Percentiles rank a stretch among this genome's conserved stretches.
Evolutionary conservation across 2,888 invertebrate species (phyloP).

Genomic region (Catocala nupta): DNA sequence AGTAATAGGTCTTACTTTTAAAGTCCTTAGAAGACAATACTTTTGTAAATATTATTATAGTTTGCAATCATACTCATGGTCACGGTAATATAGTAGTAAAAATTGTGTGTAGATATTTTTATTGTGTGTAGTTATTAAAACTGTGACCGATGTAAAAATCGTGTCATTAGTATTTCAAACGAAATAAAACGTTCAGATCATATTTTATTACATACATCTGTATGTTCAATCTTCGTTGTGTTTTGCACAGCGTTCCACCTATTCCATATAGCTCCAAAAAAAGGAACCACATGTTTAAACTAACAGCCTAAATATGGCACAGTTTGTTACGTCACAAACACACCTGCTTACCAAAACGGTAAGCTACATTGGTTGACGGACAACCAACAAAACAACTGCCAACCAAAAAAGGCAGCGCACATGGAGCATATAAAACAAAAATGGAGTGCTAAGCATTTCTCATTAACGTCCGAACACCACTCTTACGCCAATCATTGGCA

Average conservation of each 20-base stretch:
- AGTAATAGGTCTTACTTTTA: too few species aligned
- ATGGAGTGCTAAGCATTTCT: slow-evolving; percentile 69
- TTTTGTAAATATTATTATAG: too few species aligned
- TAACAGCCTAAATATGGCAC: slow-evolving; percentile 16
- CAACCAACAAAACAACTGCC: slow-evolving; percentile 36
- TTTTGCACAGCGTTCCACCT: neutral
- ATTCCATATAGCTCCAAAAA: neutral
- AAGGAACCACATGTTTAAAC: slow-evolving; percentile 3
- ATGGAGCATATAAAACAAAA: slow-evolving; percentile 57
- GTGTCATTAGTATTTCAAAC: too few species aligned
- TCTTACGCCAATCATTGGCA: slow-evolving; percentile 62
- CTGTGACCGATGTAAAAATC: too few species aligned
- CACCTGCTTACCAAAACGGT: slow-evolving; percentile 42
- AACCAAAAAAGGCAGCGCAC: slow-evolving; percentile 51
- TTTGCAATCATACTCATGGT: too few species aligned
- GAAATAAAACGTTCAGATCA: too few species aligned
- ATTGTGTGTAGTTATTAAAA: too few species aligned
- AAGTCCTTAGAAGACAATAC: too few species aligned
- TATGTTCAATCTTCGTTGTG: neutral
- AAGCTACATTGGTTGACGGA: slow-evolving; percentile 41
- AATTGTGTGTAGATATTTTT: too few species aligned
- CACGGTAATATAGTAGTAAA: too few species aligned
- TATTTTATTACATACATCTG: neutral
- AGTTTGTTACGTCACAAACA: slow-evolving; percentile 32
- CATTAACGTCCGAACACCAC: slow-evolving; percentile 60